Evolutionary conservation across 92 coral and sea anemone genomes (phyloP), one percentile per base, ranked within the genome.

Genomic region (Isaurus tuberculatus): DNA sequence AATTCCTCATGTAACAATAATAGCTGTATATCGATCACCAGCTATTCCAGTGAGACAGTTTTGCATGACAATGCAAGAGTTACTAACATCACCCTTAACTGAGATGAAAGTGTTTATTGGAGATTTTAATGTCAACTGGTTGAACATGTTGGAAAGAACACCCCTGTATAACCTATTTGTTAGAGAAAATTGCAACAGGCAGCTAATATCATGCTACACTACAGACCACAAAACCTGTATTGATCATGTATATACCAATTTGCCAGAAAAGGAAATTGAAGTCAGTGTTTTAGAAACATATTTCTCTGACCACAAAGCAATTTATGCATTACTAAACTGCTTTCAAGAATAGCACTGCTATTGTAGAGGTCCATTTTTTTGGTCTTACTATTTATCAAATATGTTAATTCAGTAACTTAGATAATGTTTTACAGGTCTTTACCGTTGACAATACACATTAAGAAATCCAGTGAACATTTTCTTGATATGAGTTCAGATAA

Each of bases 241-340:
- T 85, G 88, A 88, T 71, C 85, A 88, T 65, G 70, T 73, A 84
- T 88, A 73, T 88, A 88, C 89, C 25, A 79, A 85, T 75, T 61
- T 79, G 60, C 58, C 75, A 49, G 72, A 89, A 58, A 69, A 85
- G 19, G 64, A 85, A 26, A 64, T 65, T 72, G 44, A 80, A 36
- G 81, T 67, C 79, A 61, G 79, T 58, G 49, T 86, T n/a, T 64
- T n/a, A n/a, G n/a, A n/a, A n/a, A n/a, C n/a, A n/a, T n/a, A n/a
- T n/a, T n/a, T n/a, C n/a, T n/a, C n/a, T n/a, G n/a, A n/a, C n/a
- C n/a, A n/a, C n/a, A n/a, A n/a, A n/a, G n/a, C n/a, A 46, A 46
- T 46, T 46, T 46, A 46, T 46, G 53, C 53, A 46, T 46, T 46
- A 46, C 53, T 85, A 34, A 73, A 84, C 83, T 74, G 60, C 73